Evolutionary conservation across 2,113 vertebrate species (phyloP), one percentile per base, ranked within the genome.

Genomic region (Colossoma macropomum): DNA sequence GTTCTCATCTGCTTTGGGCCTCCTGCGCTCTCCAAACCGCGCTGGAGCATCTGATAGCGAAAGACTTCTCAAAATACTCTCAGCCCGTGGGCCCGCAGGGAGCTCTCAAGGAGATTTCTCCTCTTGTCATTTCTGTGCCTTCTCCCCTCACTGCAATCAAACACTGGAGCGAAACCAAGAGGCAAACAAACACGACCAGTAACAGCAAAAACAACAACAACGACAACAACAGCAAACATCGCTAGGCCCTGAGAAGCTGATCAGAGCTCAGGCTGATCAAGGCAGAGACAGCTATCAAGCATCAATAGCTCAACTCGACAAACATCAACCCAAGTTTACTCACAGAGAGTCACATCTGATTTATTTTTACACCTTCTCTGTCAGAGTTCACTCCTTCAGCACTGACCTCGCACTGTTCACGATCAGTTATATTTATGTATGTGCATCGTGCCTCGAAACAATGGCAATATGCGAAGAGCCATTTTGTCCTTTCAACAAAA

Each of bases 41-140:
- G 59, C 45, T 41, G 12, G 63, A 72, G 82, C 32, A 30, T 79
- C 62, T 50, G 52, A 75, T 62, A 21, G 32, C 25, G 50, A 62
- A 69, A 68, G 32, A 71, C 21, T 63, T 79, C 83, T 56, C 28
- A 59, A 84, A 79, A 87, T 75, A 82, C 56, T 81, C 70, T 23
- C 66, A 50, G 69, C 30, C 59, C 54, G 52, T 70, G 32, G 28
- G 27, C 48, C 79, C 79, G 66, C 52, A 41, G 76, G 75, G 84
- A 79, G 75, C 38, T 69, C 41, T 79, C 69, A 60, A 56, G 15
- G 60, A 74, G 68, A 69, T 80, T 75, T 32, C 41, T 30, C 25
- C 17, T 19, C 6, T 45, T 52, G 73, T 59, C 62, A 56, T 27
- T 19, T 75, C 69, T 30, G 11, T 68, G 11, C 8, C 25, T 41